Base-by-base conservation (phyloP, 2,888 invertebrate genomes). In the Andrena bucephala region DNA sequence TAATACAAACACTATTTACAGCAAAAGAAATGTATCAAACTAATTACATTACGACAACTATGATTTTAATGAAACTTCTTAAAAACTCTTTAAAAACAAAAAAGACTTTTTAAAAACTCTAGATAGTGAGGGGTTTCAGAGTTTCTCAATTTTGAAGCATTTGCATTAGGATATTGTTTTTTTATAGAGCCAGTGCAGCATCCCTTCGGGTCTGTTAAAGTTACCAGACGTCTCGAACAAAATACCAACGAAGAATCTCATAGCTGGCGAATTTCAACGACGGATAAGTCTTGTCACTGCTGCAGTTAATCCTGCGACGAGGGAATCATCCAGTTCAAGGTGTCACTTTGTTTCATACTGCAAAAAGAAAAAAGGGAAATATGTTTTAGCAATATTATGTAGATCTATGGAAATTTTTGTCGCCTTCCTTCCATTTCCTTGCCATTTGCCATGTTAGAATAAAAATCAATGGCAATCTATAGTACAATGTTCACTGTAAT, bases 191-290 rank as follows among this genome's bases (percentile, higher is more conserved):
- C 94, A 95, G 94, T 96, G 95, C 88, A 96, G 96, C 88, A 95
- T 96, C 90, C 96, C 96, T 77, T 93, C 93, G 13, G 96, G 96
- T 8, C 94, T 97, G 73, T 93, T 97, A 68, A 97, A 96, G 89
- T 96, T 96, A 20, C 96, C 96, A 50, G 96, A 96, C 90, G 95
- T 95, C 88, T 91, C 90, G 89, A 95, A 95, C 94, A 94, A 93
- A 87, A 90, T 93, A 77, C 85, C 94, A 78, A 91, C 93, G 20
- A 94, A 94, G 83, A 94, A 94, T 87, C 89, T 94, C n/a, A 89
- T 92, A 68, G 89, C 92, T 31, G 90, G 90, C 63, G 93, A 92
- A 84, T 89, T 91, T 66, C 88, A 91, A 42, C 92, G 92, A 54
- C 91, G 92, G 33, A 92, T 93, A 77, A 93, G 93, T 79, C 91